Evolutionary conservation across 2,797 vertebrate species (phyloP).

Genomic region (Brachyrhaphis roseni): DNA sequence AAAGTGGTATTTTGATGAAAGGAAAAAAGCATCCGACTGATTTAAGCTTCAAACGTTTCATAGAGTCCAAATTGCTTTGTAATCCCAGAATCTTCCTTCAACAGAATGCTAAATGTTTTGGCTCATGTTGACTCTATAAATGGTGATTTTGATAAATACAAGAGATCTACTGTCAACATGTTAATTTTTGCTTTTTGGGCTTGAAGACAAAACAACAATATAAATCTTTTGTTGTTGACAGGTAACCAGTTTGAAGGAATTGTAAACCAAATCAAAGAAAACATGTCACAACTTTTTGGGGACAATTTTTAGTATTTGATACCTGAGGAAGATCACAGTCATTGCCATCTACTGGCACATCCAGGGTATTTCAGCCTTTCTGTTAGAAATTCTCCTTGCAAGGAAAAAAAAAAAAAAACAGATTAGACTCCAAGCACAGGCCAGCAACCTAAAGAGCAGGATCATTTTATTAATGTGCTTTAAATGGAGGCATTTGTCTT

Average conservation of each 20-base stretch:
- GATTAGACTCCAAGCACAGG: not conserved
- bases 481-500: not conserved
- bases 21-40: not conserved
- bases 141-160: not conserved
- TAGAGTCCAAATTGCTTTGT: not conserved
- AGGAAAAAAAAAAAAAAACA: too few relatives aligned
- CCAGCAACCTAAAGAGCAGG: not conserved
- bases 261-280: not conserved
- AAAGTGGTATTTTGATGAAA: not conserved
- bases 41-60: not conserved
- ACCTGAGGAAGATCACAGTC: not conserved
- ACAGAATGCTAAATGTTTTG: not conserved
- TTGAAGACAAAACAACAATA: not conserved
- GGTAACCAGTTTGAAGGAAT: not conserved
- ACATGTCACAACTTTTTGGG: not conserved
- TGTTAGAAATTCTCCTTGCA: not conserved
- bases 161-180: not conserved
- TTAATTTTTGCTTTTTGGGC: not conserved
- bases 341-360: not conserved
- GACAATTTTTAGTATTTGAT: not conserved
- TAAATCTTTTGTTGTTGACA: not conserved
- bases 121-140: not conserved
- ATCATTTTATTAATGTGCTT: not conserved
- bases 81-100: not conserved
- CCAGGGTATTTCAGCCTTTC: not conserved